phyloP scores from a whole-genome alignment of 2,113 vertebrate genomes.

The Aegypius monachus region DNA sequence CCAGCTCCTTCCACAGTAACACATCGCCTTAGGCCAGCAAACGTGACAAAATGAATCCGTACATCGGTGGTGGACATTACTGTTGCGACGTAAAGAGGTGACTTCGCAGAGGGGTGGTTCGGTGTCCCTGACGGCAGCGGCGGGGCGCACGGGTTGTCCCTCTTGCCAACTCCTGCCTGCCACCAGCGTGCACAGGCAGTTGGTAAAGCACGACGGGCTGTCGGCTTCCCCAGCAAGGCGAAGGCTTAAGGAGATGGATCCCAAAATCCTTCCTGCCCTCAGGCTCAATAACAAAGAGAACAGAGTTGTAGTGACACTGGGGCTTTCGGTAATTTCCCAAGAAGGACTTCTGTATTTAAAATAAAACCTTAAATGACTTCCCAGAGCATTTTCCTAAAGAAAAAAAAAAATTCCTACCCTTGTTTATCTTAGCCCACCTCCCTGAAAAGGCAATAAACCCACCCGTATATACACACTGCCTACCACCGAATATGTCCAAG shows the following conservation, averaged over 20 bases:
- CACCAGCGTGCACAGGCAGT: fast-evolving
- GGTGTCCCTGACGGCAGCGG: too few species aligned
- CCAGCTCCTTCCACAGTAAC: neutral
- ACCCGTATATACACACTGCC: fast-evolving
- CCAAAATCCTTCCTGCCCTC: neutral
- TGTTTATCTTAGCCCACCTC: neutral
- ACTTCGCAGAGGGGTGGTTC: neutral
- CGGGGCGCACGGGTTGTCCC: too few species aligned
- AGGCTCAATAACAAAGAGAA: neutral
- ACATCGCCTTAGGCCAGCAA: too few species aligned
- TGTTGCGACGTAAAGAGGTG: neutral
- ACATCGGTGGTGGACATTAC: fast-evolving
- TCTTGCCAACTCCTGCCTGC: neutral
- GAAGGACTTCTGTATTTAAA: neutral
- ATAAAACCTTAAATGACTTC: neutral
- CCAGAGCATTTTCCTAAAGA: neutral
- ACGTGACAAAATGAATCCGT: neutral
- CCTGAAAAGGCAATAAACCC: neutral
- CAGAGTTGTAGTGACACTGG: neutral
- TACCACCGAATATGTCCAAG: fast-evolving
- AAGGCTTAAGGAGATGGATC: neutral
- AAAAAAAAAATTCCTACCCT: neutral
- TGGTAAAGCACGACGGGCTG: neutral
- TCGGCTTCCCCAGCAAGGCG: neutral
- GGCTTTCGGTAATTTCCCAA: neutral